A percentile compares a stretch with the other conserved stretches of the same genome.
Evolutionary conservation across 2,797 vertebrate species (phyloP).

Genomic region (Gymnoscopelus microlampas): DNA sequence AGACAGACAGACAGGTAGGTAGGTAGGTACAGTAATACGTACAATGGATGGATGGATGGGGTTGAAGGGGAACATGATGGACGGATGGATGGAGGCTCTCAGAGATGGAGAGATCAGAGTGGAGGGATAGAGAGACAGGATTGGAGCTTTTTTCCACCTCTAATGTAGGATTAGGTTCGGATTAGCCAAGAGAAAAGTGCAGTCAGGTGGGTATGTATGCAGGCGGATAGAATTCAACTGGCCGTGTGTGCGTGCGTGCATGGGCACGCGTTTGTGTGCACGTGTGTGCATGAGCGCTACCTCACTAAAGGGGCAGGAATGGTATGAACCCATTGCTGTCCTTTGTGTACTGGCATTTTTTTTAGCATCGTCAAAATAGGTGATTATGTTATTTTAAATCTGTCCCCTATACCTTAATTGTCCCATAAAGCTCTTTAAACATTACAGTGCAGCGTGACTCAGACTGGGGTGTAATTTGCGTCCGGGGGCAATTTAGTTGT

Average conservation of each 20-base stretch:
- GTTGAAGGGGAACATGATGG: background rate
- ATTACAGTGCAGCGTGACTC: background rate
- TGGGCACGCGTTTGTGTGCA: slow-evolving; percentile 1
- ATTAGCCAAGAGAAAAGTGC: slow-evolving; percentile 55
- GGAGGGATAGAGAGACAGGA: slow-evolving; percentile 38
- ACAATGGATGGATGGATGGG: background rate
- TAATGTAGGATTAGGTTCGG: slow-evolving; percentile 67
- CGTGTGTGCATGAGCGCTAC: background rate
- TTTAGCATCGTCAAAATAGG: background rate
- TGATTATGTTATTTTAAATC: background rate
- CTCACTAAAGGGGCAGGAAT: too few relatives aligned
- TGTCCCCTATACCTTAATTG: background rate
- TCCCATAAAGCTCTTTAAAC: background rate
- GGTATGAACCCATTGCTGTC: background rate
- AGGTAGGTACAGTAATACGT: too few relatives aligned
- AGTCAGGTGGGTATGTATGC: slow-evolving; percentile 50
- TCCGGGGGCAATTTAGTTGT: background rate
- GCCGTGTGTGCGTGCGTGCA: background rate
- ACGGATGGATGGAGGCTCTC: slow-evolving; percentile 38
- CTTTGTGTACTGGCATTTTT: background rate
- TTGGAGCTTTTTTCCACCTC: slow-evolving; percentile 41
- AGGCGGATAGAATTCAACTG: slow-evolving; percentile 9
- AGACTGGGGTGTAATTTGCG: slow-evolving; percentile 24
- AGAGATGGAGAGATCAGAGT: background rate
- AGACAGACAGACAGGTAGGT: too few relatives aligned